phyloP scores from a whole-genome alignment of 1,140 invertebrate species.

The Drosophila miranda region DNA sequence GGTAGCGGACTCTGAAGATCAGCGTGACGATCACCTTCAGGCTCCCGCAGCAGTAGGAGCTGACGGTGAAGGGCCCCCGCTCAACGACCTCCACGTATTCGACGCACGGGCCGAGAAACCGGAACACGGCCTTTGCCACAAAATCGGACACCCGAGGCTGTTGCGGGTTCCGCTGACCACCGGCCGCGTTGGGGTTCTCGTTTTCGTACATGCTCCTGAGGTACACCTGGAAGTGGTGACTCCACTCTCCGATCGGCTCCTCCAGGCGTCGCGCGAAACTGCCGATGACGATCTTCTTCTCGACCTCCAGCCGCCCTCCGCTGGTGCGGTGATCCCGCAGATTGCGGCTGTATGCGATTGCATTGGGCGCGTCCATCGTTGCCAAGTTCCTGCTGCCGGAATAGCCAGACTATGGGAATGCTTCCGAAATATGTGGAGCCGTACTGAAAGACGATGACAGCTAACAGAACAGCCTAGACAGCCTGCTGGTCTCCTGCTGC shows the following conservation, averaged over 20 bases:
- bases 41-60: not conserved
- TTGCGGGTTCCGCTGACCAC: not conserved
- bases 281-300: slow-evolving; percentile 7
- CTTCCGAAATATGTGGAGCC: no score
- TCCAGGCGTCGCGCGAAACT: slow-evolving; percentile 4
- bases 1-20: slow-evolving; percentile 1
- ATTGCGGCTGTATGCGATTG: not conserved
- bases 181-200: not conserved
- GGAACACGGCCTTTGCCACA: slow-evolving; percentile 1
- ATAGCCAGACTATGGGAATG: no score
- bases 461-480: no score
- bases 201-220: not conserved
- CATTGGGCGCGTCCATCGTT: not conserved
- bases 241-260: slow-evolving; percentile 11
- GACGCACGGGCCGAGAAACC: not conserved
- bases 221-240: not conserved
- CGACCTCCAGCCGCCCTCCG: not conserved
- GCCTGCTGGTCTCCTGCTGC: no score
- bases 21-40: not conserved
- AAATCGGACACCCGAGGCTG: not conserved
- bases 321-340: not conserved
- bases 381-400: no score
- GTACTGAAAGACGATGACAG: no score
- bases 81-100: slow-evolving; percentile 5
- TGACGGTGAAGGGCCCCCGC: not conserved